These are phyloP conservation scores for Ispidina lecontei DNA, from an alignment of 2,797 vertebrate species.

Conservation along the genomic window DNA sequence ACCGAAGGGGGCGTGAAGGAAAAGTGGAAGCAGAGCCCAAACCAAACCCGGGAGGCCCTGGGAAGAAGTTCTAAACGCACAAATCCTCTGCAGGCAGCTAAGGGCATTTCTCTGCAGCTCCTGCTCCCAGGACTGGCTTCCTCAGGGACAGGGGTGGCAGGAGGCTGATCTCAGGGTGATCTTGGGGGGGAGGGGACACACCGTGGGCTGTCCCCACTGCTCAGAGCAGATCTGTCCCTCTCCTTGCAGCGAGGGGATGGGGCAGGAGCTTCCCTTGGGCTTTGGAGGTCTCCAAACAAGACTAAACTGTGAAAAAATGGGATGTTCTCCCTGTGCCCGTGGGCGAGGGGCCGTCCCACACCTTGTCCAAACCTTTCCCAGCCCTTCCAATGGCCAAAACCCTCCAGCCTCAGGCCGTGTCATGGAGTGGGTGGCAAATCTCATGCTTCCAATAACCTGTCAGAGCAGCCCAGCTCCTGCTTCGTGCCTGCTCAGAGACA, in stretches of 20 bases:
- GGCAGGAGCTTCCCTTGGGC: not conserved
- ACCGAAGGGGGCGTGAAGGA: not conserved
- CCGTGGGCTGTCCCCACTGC: rapidly evolving
- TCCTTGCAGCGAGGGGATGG: not conserved
- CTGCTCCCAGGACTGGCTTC: not conserved
- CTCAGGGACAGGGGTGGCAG: conserved; percentile 20
- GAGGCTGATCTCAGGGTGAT: conserved; percentile 21
- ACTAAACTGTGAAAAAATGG: conserved; percentile 64
- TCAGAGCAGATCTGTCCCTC: not conserved
- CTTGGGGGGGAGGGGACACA: not conserved
- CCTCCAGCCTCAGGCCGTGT: not conserved
- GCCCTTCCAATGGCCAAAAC: not conserved
- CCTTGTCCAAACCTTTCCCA: not conserved
- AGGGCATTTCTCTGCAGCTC: not conserved
- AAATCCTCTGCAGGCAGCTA: conserved; percentile 27
- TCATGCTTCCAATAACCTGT: conserved; percentile 33
- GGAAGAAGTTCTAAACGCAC: conserved; percentile 14
- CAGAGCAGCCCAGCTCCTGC: not conserved
- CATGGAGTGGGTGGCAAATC: not conserved
- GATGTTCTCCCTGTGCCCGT: not conserved
- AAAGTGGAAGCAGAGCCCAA: not conserved
- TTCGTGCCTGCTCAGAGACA: not conserved
- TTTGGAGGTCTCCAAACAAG: not conserved
- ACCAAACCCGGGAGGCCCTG: not conserved
- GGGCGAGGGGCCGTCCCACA: not conserved